Percentiles rank a stretch among this genome's conserved stretches.
phyloP scores from a whole-genome alignment of 2,797 vertebrate species.

The Sitta carolinensis region DNA sequence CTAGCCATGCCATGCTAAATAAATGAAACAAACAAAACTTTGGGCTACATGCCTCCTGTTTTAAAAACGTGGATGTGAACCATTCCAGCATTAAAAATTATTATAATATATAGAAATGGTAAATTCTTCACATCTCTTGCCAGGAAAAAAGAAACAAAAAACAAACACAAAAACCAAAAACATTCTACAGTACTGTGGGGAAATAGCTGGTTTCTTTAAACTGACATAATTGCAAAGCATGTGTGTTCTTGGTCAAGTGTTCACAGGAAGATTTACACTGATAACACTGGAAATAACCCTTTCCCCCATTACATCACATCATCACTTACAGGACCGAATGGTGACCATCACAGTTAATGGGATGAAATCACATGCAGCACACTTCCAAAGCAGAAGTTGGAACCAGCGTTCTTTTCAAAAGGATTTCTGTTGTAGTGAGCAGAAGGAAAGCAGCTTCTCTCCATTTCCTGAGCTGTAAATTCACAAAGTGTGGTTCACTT shows the following conservation, averaged over 20 bases:
- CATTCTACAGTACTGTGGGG: not conserved
- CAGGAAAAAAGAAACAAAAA: not conserved
- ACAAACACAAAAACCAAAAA: not conserved
- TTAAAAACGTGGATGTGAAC: constrained; percentile 33
- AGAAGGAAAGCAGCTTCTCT: constrained; percentile 63
- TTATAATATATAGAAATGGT: constrained; percentile 8
- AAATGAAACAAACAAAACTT: constrained; percentile 66
- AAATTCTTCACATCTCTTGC: constrained; percentile 44
- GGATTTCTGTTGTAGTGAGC: constrained; percentile 25
- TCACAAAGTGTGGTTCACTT: constrained; percentile 40
- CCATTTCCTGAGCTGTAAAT: constrained; percentile 61
- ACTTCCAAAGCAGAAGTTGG: constrained; percentile 1
- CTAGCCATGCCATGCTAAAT: constrained; percentile 66
- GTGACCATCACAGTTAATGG: constrained; percentile 57
- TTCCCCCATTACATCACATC: constrained; percentile 47
- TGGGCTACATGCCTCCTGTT: not conserved
- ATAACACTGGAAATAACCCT: constrained; percentile 36
- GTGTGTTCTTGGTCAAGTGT: constrained; percentile 24
- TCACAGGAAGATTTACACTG: constrained; percentile 59
- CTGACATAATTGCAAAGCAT: constrained; percentile 46
- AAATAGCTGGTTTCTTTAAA: constrained; percentile 48
- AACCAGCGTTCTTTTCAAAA: not conserved
- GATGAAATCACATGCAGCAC: constrained; percentile 39
- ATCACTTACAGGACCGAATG: constrained; percentile 54
- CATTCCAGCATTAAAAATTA: constrained; percentile 35